Evolutionary conservation across 2,113 vertebrate genomes (phyloP).

Genomic region (Anolis carolinensis): DNA sequence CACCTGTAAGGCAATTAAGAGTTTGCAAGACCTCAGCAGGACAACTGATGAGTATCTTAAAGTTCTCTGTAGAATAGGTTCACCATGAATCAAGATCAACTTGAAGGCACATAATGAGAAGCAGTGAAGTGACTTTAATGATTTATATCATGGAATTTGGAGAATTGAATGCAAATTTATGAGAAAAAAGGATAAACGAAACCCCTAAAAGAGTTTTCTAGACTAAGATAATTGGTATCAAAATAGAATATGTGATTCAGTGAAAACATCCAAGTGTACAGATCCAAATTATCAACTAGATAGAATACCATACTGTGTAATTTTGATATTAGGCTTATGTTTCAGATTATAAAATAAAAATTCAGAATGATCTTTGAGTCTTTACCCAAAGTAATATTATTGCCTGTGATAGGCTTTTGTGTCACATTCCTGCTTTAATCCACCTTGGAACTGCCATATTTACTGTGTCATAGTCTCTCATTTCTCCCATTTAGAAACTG

Average conservation of each 20-base stretch:
- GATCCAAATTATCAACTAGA: background rate
- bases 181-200: too few relatives aligned
- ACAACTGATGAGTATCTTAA: too few relatives aligned
- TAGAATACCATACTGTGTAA: background rate
- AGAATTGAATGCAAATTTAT: too few relatives aligned
- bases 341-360: background rate
- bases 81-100: too few relatives aligned
- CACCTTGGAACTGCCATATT: constrained; percentile 1
- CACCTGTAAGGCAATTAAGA: too few relatives aligned
- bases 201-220: background rate
- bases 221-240: background rate
- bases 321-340: background rate
- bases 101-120: too few relatives aligned
- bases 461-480: constrained; percentile 18
- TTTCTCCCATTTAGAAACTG: constrained; percentile 7
- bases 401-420: constrained; percentile 1
- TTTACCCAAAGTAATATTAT: background rate
- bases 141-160: too few relatives aligned
- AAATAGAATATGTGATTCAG: background rate
- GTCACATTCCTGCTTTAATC: constrained; percentile 9
- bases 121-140: too few relatives aligned
- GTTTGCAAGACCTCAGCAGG: too few relatives aligned
- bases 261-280: background rate
- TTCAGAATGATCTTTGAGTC: background rate
- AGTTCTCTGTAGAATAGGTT: too few relatives aligned